Percentiles rank a stretch among this genome's conserved stretches.
Evolutionary conservation across 1,140 invertebrate genomes (phyloP).

Genomic region (Dinoponera quadriceps): DNA sequence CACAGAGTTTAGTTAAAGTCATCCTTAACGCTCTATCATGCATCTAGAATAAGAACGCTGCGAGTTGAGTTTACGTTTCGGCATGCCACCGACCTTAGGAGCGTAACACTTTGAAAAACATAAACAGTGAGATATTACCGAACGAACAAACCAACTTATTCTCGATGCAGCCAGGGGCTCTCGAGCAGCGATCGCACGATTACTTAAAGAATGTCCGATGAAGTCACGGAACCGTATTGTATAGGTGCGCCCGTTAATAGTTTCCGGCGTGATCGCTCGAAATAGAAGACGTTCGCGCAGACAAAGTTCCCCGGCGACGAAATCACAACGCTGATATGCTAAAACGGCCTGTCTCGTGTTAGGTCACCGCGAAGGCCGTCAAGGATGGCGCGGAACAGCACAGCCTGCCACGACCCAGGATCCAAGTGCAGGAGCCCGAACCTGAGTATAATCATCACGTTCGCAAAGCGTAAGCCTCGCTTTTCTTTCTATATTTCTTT

Average conservation of each 20-base stretch:
- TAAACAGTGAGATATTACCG: no score
- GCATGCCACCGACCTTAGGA: no score
- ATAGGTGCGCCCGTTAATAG: conserved; percentile 67
- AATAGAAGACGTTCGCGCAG: conserved; percentile 21
- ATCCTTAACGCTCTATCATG: no score
- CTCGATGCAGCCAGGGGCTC: no score
- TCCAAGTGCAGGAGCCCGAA: conserved; percentile 65
- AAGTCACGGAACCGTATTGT: conserved; percentile 54
- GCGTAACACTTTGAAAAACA: no score
- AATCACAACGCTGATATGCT: not conserved
- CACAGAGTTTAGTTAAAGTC: no score
- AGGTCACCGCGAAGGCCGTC: conserved; percentile 56
- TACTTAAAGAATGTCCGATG: conserved; percentile 44
- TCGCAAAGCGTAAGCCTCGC: conserved; percentile 67
- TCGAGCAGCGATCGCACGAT: not conserved
- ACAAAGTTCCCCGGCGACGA: not conserved
- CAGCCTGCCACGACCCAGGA: conserved; percentile 49
- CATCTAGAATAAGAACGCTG: no score
- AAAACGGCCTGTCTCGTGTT: conserved; percentile 34
- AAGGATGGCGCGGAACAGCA: conserved; percentile 51
- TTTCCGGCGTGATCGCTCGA: conserved; percentile 43
- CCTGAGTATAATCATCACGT: conserved; percentile 46
- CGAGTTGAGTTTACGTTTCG: no score
- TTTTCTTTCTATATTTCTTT: conserved; percentile 47
- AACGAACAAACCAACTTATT: no score